A percentile compares a stretch with the other conserved stretches of the same genome.
Evolutionary conservation across 2,888 invertebrate genomes (phyloP).

Genomic region (Timema cristinae): DNA sequence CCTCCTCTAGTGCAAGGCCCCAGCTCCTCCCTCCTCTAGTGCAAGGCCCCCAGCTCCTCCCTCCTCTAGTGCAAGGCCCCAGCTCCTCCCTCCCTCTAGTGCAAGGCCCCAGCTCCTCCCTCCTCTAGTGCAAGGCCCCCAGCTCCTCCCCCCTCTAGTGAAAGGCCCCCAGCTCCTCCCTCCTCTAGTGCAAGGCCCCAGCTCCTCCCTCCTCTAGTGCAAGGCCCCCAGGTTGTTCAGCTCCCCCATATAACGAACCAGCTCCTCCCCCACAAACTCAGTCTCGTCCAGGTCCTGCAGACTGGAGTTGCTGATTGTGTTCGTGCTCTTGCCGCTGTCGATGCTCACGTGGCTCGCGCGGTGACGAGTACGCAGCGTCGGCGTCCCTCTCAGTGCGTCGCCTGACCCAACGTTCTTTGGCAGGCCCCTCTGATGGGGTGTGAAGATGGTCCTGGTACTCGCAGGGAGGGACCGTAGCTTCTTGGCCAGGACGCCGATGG

Average conservation of each 20-base stretch:
- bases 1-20: no score
- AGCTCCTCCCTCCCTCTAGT: slow-evolving; percentile 65
- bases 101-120: slow-evolving; percentile 65
- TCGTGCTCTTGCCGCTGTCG: slow-evolving; percentile 47
- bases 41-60: slow-evolving; percentile 51
- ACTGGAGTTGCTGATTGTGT: slow-evolving; percentile 69
- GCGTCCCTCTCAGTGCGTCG: slow-evolving; percentile 39
- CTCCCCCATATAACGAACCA: slow-evolving; percentile 64
- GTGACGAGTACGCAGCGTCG: slow-evolving; percentile 40
- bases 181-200: neutral
- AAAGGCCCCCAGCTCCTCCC: neutral
- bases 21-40: neutral
- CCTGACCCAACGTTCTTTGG: no score
- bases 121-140: slow-evolving; percentile 62
- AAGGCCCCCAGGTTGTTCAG: slow-evolving; percentile 48
- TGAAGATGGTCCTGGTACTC: slow-evolving; percentile 39
- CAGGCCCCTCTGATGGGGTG: slow-evolving; percentile 31
- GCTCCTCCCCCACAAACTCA: slow-evolving; percentile 63
- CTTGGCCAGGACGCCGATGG: slow-evolving; percentile 34
- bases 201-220: slow-evolving; percentile 6
- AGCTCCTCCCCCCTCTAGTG: slow-evolving; percentile 61
- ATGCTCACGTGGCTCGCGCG: slow-evolving; percentile 51
- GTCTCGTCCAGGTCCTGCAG: slow-evolving; percentile 66
- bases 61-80: slow-evolving; percentile 64
- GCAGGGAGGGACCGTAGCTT: slow-evolving; percentile 40